Evolutionary conservation across 2,113 vertebrate species (phyloP), one percentile per base, ranked within the genome.

Genomic region (Drymodes brunneopygia): DNA sequence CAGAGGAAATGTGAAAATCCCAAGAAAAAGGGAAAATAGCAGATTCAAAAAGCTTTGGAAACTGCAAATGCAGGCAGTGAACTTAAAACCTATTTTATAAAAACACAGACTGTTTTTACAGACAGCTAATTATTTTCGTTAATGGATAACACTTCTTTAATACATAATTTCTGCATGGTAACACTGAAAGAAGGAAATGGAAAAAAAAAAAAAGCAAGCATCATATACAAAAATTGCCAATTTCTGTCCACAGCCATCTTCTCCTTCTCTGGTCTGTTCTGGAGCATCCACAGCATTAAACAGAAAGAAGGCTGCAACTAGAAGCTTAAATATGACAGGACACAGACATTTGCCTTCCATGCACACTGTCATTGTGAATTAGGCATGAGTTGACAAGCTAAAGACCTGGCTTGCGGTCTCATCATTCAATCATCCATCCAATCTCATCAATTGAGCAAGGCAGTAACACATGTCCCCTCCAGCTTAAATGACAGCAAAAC

Each of bases 361-460:
- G 89, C 88, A 88, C 90, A 54, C 89, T 97, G 96, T 97, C 96
- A 95, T 6, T 83, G 65, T 62, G 92, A 96, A 97, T 95, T 96
- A 97, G 65, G 64, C 89, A 72, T 1, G 56, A 96, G 84, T 7
- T 97, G 96, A 97, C 97, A 97, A 96, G 79, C 95, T 96, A 89
- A 97, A 97, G 94, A 97, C 90, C 95, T 95, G 94, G 97, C 97
- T 97, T 62, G 87, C 86, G 89, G 95, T 87, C 95, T 97, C 97
- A 95, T 97, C 97, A 97, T 96, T 97, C 96, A 96, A 95, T 97
- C 95, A 97, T 92, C 95, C 92, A 90, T 97, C 95, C 95, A 92
- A 69, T 84, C 92, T 86, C 95, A 97, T 97, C 95, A 94, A 95
- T 86, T 96, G 96, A 97, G 97, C 93, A 95, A 92, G 96, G 95